Conservation (phyloP, 1,140 invertebrate species). For the Dermatophagoides farinae region DNA sequence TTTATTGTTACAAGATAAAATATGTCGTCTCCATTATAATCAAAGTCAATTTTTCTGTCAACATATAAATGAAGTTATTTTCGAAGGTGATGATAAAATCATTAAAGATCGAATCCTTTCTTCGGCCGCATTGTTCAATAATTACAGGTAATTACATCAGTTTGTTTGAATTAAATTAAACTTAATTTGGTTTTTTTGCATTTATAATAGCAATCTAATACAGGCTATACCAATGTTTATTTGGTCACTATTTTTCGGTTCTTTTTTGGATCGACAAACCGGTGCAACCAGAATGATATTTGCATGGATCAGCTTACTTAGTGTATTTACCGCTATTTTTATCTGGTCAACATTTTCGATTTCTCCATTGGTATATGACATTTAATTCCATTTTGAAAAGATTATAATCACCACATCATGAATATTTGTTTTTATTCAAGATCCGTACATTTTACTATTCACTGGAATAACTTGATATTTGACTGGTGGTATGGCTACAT, state of each 20-base stretch:
- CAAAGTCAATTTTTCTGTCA: background rate
- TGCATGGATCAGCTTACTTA: background rate
- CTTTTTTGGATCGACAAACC: background rate
- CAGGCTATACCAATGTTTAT: background rate
- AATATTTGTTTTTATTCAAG: background rate
- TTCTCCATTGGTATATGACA: background rate
- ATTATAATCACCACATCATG: background rate
- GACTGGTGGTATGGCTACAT: background rate
- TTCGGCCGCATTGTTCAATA: background rate
- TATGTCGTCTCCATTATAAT: background rate
- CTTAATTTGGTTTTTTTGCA: too few species aligned
- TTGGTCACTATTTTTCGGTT: slow-evolving; percentile 5
- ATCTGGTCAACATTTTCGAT: background rate
- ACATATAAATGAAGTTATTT: background rate
- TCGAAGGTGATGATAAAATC: background rate
- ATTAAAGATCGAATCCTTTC: background rate
- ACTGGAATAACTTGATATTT: background rate
- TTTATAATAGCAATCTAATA: background rate
- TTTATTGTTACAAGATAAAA: background rate
- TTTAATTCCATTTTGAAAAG: background rate
- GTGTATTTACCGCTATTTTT: background rate
- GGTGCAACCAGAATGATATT: background rate
- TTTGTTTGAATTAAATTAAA: too few species aligned
- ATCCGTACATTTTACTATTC: background rate
- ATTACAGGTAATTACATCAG: background rate